Evolutionary conservation across 2,797 vertebrate species (phyloP).

Genomic region (Gymnoscopelus braueri): DNA sequence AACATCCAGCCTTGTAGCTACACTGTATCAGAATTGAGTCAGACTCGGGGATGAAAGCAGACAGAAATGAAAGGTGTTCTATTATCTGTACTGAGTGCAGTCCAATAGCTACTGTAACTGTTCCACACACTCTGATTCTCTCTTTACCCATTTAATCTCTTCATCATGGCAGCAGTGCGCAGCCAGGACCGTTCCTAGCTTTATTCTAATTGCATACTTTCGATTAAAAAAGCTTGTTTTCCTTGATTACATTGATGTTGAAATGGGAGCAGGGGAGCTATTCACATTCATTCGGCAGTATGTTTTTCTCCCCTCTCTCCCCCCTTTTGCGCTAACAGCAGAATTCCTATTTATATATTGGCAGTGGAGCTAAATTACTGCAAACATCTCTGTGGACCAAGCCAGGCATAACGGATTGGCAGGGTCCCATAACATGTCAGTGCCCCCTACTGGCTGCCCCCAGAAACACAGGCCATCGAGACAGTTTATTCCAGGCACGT

Average conservation of each 20-base stretch:
- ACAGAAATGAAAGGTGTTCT: slow-evolving; percentile 64
- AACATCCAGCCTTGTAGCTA: slow-evolving; percentile 48
- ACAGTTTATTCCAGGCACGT: slow-evolving; percentile 66
- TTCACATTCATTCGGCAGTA: slow-evolving; percentile 82
- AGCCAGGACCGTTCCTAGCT: slow-evolving; percentile 76
- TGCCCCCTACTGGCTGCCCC: slow-evolving; percentile 80
- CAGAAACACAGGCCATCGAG: slow-evolving; percentile 38
- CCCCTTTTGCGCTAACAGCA: slow-evolving; percentile 82
- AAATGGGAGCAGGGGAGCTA: slow-evolving; percentile 83
- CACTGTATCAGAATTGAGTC: slow-evolving; percentile 29
- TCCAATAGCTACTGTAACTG: slow-evolving; percentile 58
- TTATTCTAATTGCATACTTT: slow-evolving; percentile 87
- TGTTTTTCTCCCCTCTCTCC: slow-evolving; percentile 47
- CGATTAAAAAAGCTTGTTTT: slow-evolving; percentile 88
- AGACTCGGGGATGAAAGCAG: slow-evolving; percentile 52
- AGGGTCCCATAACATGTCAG: slow-evolving; percentile 77
- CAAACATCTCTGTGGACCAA: slow-evolving; percentile 81
- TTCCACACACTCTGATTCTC: slow-evolving; percentile 63
- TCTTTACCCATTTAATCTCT: slow-evolving; percentile 70
- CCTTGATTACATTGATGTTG: slow-evolving; percentile 88
- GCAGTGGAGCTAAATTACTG: slow-evolving; percentile 85
- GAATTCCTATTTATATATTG: slow-evolving; percentile 86
- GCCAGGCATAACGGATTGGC: slow-evolving; percentile 78
- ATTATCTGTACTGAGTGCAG: slow-evolving; percentile 69
- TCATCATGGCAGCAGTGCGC: slow-evolving; percentile 65